Evolutionary conservation across 2,797 vertebrate species (phyloP), one percentile per base, ranked within the genome.

Genomic region (Enteromius trimaculatus): DNA sequence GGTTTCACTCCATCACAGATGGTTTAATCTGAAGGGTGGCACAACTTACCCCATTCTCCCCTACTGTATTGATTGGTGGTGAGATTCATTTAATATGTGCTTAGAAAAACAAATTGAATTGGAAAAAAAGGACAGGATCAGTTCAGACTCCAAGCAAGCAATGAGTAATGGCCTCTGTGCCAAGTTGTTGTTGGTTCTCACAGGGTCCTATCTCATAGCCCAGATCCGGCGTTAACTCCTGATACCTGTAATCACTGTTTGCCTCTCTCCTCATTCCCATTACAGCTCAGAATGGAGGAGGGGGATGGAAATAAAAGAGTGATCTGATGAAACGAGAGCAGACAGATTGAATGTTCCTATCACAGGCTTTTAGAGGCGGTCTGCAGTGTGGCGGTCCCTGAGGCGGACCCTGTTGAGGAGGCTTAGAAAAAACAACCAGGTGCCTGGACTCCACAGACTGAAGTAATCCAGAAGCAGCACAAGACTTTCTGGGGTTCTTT

Each of bases 261-360:
- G 68, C 77, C 71, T 81, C 64, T 70, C 29, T 84, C 75, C 71
- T 53, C 62, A 31, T 80, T 71, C 34, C 81, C 71, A 82, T 86
- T 84, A 87, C 84, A 82, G 79, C 76, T 85, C 51, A 78, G 75
- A 49, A 65, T 83, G 76, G 65, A 84, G 44, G 71, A 70, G 69
- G 77, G 76, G 53, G 47, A 55, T 60, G 64, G 66, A 83, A 82
- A 84, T 83, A 86, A 85, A 75, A 86, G 72, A 81, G 75, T 44
- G 77, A 86, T 87, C 84, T 85, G 82, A 85, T 83, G 81, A 78
- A 88, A 89, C 79, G n/a, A 79, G 78, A 88, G 71, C 76, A 75
- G 88, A 88, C 86, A 85, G 82, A 69, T 82, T 83, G 84, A 86
- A 58, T 69, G 80, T 86, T 87, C 72, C 81, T 78, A 86, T 86